phyloP scores from a whole-genome alignment of 2,113 vertebrate genomes.

The Thermophis baileyi region DNA sequence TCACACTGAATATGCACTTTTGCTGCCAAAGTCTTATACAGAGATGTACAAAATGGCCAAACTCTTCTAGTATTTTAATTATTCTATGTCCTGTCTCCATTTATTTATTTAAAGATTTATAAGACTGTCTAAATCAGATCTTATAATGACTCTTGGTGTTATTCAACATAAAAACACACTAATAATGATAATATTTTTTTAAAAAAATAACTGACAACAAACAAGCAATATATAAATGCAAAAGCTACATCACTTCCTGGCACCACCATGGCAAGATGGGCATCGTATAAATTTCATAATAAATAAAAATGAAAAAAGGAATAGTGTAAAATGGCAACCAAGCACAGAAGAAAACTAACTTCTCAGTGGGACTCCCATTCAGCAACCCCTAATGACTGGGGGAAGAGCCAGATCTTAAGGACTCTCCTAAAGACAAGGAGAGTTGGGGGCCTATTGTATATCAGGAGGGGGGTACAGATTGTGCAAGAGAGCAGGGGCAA shows the following conservation, averaged over 20 bases:
- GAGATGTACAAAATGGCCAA: background rate
- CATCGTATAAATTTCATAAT: background rate
- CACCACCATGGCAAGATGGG: background rate
- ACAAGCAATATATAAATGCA: background rate
- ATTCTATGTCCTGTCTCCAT: background rate
- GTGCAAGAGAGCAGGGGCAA: background rate
- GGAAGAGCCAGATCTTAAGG: background rate
- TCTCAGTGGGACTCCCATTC: background rate
- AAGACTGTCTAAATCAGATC: background rate
- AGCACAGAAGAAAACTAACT: background rate
- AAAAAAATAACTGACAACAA: background rate
- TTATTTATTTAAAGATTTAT: background rate
- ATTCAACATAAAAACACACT: background rate
- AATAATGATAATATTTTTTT: background rate
- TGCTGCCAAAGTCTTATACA: background rate
- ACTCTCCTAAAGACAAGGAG: background rate
- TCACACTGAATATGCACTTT: background rate
- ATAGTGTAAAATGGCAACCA: background rate
- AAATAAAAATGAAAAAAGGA: background rate
- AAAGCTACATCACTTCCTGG: background rate
- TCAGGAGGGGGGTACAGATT: background rate
- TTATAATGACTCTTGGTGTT: background rate
- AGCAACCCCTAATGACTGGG: background rate
- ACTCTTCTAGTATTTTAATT: background rate
- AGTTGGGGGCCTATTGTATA: background rate